Evolutionary conservation across 2,888 invertebrate species (phyloP).

Genomic region (Zelleria hepariella): DNA sequence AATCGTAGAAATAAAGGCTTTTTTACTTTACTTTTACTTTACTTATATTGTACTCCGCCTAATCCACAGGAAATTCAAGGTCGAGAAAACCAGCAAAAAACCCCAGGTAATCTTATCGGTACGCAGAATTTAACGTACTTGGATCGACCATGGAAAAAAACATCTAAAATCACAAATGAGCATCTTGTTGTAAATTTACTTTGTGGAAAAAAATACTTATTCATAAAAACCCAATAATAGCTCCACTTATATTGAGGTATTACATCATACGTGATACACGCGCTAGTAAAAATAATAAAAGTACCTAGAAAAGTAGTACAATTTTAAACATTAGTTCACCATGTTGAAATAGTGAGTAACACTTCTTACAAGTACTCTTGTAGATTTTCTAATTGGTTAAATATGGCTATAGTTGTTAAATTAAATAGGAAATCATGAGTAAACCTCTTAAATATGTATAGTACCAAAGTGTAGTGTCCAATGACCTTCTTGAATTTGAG

Average conservation of each 20-base stretch:
- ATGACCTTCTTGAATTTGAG: no score
- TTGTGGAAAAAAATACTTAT: no score
- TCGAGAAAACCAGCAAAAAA: not conserved
- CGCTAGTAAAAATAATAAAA: not conserved
- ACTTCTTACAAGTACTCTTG: not conserved
- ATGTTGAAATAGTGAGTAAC: not conserved
- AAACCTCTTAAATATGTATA: not conserved
- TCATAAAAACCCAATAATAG: not conserved
- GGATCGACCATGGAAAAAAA: no score
- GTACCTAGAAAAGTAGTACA: no score
- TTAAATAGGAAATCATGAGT: not conserved
- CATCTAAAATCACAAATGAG: no score
- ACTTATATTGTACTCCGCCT: not conserved
- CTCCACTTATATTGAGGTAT: not conserved
- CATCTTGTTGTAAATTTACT: no score
- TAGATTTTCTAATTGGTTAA: not conserved
- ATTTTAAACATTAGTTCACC: not conserved
- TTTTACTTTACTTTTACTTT: no score
- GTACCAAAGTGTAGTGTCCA: no score
- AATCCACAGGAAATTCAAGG: not conserved
- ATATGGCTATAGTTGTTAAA: not conserved
- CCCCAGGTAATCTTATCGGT: no score
- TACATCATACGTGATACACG: not conserved
- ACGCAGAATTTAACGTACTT: no score
- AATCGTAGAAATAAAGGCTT: no score